Percentiles rank a stretch among this genome's conserved stretches.
These are phyloP conservation scores for Poecilus cupreus DNA, from an alignment of 2,888 invertebrate genomes.

Conservation along the genomic window DNA sequence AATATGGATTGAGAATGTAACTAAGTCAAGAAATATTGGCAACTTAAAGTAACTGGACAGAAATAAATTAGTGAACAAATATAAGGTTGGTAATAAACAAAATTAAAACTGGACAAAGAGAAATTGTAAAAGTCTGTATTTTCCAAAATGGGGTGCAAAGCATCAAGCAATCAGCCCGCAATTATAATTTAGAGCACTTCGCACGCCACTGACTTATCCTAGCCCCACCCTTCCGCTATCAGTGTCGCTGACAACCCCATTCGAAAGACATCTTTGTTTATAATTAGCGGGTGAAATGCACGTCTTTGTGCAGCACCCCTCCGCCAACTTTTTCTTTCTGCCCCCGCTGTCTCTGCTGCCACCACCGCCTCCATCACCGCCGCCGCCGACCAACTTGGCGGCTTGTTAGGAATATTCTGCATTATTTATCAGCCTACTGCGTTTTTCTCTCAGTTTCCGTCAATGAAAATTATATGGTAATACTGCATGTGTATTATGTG, in stretches of 20 bases:
- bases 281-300: constrained; percentile 16
- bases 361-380: not conserved
- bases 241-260: not conserved
- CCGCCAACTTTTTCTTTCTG: not conserved
- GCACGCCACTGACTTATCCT: not conserved
- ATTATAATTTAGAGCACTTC: not conserved
- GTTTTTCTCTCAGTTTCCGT: constrained; percentile 5
- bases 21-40: no score
- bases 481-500: constrained; percentile 39
- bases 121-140: no score
- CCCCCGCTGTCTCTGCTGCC: not conserved
- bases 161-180: no score
- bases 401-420: constrained; percentile 6
- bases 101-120: no score
- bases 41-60: no score
- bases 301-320: constrained; percentile 18
- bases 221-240: not conserved
- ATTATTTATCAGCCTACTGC: constrained; percentile 27
- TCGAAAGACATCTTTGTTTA: constrained; percentile 4
- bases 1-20: no score
- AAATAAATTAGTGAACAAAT: no score
- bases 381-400: not conserved
- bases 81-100: no score
- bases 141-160: no score
- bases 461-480: constrained; percentile 49